Evolutionary conservation across 2,113 vertebrate genomes (phyloP), one percentile per base, ranked within the genome.

Genomic region (Hirundichthys speculiger): DNA sequence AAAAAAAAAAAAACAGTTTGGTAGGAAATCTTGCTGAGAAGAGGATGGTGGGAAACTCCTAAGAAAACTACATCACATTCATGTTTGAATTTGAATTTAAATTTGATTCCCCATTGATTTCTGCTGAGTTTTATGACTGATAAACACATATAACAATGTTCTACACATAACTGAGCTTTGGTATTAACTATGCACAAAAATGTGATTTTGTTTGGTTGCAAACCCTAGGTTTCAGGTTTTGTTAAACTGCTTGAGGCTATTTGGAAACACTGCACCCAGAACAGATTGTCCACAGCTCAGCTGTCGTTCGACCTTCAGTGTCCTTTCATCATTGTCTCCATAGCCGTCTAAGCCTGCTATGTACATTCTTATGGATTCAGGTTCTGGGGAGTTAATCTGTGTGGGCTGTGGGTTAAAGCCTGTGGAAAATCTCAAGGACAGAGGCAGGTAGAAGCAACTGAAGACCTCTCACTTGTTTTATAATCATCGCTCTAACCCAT

Each of bases 401-500:
- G 83, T 69, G 70, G 70, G 64, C n/a, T 43, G 58, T 34, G 20
- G 14, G 20, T 56, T 64, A 67, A 73, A 65, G 52, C 49, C 40
- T 64, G 45, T 20, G 41, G 18, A 77, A 77, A 74, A 46, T 59
- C n/a, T 56, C 69, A 84, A 85, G 82, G 81, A 75, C 75, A 83
- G 73, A 76, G 11, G 51, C 56, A 64, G 79, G 60, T 75, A 47
- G 38, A 69, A 62, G 59, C 55, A 64, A 60, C 43, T 14, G 15
- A 76, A 77, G 48, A 73, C 57, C 51, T 49, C 60, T 59, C 18
- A 59, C 79, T 78, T 63, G 73, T 89, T 80, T 93, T 89, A 90
- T 86, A 91, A 85, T 86, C 76, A 83, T 60, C 72, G 89, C 70
- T 68, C 58, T 75, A 74, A 84, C 67, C 84, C 85, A 80, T 84